These are phyloP conservation scores for Rhinichthys osculus DNA, from an alignment of 2,797 vertebrate genomes.

Conservation along the genomic window DNA sequence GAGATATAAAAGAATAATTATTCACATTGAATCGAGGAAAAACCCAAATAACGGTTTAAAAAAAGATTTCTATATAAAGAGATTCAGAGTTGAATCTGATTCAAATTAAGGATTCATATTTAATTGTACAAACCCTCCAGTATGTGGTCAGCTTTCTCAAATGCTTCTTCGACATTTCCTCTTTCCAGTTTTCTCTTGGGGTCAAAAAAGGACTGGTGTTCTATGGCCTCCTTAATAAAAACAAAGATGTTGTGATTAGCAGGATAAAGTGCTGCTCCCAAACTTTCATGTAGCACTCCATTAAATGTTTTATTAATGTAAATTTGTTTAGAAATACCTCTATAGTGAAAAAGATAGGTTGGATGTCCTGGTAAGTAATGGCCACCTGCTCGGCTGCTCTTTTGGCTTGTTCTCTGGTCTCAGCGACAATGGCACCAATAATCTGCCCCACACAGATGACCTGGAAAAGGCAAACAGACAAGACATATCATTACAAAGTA, in stretches of 20 bases:
- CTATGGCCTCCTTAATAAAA: slow-evolving; percentile 62
- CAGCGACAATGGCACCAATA: slow-evolving; percentile 64
- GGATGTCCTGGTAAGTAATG: slow-evolving; percentile 62
- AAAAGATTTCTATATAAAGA: not conserved
- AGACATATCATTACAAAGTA: not conserved
- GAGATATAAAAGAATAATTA: not conserved
- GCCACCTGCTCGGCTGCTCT: slow-evolving; percentile 57
- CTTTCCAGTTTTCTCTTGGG: slow-evolving; percentile 65
- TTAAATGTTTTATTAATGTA: not conserved
- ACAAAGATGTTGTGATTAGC: not conserved
- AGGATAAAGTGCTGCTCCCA: not conserved
- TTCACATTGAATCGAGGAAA: not conserved
- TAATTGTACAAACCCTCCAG: slow-evolving; percentile 58
- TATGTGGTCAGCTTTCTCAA: slow-evolving; percentile 61
- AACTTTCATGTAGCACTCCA: not conserved
- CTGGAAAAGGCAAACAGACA: slow-evolving; percentile 17
- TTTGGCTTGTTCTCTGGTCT: slow-evolving; percentile 64
- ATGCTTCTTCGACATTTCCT: slow-evolving; percentile 63
- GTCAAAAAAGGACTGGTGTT: slow-evolving; percentile 66
- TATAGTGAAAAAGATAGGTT: slow-evolving; percentile 66
- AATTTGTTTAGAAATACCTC: slow-evolving; percentile 51
- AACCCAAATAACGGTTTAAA: not conserved
- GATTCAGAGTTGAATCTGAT: not conserved
- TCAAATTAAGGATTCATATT: not conserved
- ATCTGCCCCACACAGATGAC: slow-evolving; percentile 67